phyloP scores from a whole-genome alignment of 2,888 invertebrate genomes.

The Melanostoma scalare region DNA sequence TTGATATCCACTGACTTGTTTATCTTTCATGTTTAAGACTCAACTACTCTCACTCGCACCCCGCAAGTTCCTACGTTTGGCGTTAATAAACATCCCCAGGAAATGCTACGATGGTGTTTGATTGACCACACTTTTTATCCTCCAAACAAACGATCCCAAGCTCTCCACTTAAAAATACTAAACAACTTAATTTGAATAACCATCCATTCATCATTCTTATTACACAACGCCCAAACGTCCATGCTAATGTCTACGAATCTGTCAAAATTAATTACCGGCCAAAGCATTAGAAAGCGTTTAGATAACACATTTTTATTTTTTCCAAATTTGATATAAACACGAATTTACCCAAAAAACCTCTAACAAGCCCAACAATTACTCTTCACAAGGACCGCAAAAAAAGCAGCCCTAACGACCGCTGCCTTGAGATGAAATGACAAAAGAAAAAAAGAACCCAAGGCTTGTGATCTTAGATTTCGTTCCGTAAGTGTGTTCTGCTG shows the following conservation, averaged over 20 bases:
- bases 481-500: conserved; percentile 28
- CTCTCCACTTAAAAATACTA: not conserved
- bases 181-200: not conserved
- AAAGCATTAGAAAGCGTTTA: conserved; percentile 3
- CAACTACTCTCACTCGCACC: too few species aligned
- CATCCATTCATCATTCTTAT: not conserved
- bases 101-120: not conserved
- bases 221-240: not conserved
- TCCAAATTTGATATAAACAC: not conserved
- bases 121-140: not conserved
- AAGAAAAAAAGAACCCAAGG: conserved; percentile 12
- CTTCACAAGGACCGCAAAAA: too few species aligned
- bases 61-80: too few species aligned
- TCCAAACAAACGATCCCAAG: not conserved
- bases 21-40: too few species aligned
- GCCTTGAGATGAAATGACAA: too few species aligned
- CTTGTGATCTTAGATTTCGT: conserved; percentile 45
- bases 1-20: too few species aligned
- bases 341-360: too few species aligned
- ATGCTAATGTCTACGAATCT: not conserved
- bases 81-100: too few species aligned
- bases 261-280: conserved; percentile 5
- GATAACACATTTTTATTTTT: not conserved
- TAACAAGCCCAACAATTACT: not conserved
- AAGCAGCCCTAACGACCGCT: too few species aligned